phyloP scores from a whole-genome alignment of 2,888 invertebrate genomes.

The Agriotes lineatus region DNA sequence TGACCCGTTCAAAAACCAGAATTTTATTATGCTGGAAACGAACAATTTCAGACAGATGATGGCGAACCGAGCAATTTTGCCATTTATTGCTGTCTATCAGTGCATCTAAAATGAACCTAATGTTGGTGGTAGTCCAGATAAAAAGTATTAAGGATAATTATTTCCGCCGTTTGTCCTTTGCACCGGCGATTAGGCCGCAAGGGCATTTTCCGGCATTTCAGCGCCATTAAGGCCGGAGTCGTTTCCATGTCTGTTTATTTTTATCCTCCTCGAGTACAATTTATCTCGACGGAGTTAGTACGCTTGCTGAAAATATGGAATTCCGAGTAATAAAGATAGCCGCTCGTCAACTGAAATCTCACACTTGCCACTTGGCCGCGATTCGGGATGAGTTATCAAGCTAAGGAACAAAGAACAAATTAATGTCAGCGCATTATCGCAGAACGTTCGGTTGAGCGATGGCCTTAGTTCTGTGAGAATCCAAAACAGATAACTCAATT shows the following conservation, averaged over 20 bases:
- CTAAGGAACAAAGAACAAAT: slow-evolving; percentile 9
- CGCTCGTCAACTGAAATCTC: background rate
- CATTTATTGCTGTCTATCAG: too few relatives aligned
- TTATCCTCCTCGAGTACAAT: background rate
- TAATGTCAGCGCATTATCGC: slow-evolving; percentile 6
- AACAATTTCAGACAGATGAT: too few relatives aligned
- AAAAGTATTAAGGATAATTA: too few relatives aligned
- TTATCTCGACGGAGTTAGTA: slow-evolving; percentile 1
- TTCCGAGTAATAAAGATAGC: slow-evolving; percentile 3
- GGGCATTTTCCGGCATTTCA: too few relatives aligned
- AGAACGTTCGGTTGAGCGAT: background rate
- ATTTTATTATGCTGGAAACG: too few relatives aligned
- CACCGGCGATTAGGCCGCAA: too few relatives aligned
- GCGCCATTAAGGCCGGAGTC: too few relatives aligned
- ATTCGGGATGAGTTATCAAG: slow-evolving; percentile 6
- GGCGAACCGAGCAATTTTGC: too few relatives aligned
- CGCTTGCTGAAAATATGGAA: background rate
- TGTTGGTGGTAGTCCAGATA: too few relatives aligned
- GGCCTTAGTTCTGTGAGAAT: background rate
- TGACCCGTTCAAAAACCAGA: too few relatives aligned
- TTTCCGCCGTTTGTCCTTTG: too few relatives aligned
- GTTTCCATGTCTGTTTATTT: background rate
- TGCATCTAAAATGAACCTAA: too few relatives aligned
- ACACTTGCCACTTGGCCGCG: slow-evolving; percentile 4
- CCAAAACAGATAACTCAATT: background rate